Evolutionary conservation across 2,888 invertebrate genomes (phyloP).

Genomic region (Andrena bicolor): DNA sequence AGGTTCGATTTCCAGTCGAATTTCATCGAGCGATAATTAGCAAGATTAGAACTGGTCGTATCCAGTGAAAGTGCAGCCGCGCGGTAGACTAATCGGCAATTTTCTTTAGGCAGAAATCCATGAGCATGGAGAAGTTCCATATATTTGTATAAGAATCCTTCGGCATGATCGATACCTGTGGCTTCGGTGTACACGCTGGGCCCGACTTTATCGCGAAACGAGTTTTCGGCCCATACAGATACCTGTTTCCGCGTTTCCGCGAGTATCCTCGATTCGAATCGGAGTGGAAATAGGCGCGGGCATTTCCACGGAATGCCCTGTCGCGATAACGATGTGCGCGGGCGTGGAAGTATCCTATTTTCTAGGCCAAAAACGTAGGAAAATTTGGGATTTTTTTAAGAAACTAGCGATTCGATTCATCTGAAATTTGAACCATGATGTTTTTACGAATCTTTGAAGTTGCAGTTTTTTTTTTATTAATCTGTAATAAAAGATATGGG

Average conservation of each 20-base stretch:
- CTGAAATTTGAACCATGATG: too few species aligned
- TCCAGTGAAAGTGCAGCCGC: slow-evolving; percentile 5
- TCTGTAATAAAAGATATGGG: too few species aligned
- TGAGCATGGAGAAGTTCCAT: background rate
- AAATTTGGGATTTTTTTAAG: too few species aligned
- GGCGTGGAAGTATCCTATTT: background rate
- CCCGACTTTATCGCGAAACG: background rate
- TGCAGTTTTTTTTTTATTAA: too few species aligned
- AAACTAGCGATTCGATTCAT: too few species aligned
- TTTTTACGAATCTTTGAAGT: too few species aligned
- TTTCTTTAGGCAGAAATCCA: background rate
- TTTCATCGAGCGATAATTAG: slow-evolving; percentile 30
- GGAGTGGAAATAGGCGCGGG: background rate
- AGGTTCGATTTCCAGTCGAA: slow-evolving; percentile 30
- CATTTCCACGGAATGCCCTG: slow-evolving; percentile 1
- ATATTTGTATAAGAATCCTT: background rate
- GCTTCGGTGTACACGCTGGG: background rate
- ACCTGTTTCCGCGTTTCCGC: slow-evolving; percentile 1
- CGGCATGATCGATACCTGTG: background rate
- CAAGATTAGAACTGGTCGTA: slow-evolving; percentile 8
- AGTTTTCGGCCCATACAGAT: background rate
- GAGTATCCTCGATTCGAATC: slow-evolving; percentile 15
- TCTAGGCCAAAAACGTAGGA: too few species aligned
- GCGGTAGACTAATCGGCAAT: background rate
- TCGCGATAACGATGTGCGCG: background rate